A percentile compares a stretch with the other conserved stretches of the same genome.
Conservation (phyloP, 2,888 invertebrate species). For the Pammene fasciana region DNA sequence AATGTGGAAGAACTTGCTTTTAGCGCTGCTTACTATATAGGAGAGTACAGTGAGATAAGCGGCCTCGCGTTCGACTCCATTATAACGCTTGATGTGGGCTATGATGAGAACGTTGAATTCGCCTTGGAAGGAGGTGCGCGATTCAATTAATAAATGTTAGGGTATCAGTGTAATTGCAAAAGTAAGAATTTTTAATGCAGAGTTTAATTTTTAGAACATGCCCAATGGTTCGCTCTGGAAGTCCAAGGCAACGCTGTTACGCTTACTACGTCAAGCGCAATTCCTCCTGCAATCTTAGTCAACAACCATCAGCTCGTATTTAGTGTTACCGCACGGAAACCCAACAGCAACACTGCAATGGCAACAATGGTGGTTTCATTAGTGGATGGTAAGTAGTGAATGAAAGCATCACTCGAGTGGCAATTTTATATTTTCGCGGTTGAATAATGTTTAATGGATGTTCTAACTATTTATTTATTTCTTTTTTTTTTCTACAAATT, state of each 20-base stretch:
- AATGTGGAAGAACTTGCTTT: conserved; percentile 43
- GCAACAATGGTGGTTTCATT: conserved; percentile 50
- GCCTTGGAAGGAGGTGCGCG: conserved; percentile 49
- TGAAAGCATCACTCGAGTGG: too few species aligned
- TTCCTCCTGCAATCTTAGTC: conserved; percentile 49
- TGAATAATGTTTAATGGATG: too few species aligned
- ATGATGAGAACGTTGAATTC: conserved; percentile 49
- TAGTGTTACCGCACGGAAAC: conserved; percentile 46
- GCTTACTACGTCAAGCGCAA: conserved; percentile 43
- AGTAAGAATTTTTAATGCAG: not conserved
- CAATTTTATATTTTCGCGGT: not conserved
- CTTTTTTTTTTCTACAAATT: not conserved
- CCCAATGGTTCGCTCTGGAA: conserved; percentile 48
- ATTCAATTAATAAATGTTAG: too few species aligned
- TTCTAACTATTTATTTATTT: too few species aligned
- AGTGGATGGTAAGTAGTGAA: conserved; percentile 41
- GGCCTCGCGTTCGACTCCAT: conserved; percentile 45
- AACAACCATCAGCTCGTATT: conserved; percentile 52
- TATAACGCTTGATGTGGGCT: conserved; percentile 48
- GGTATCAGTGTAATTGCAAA: too few species aligned
- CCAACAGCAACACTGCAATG: conserved; percentile 45
- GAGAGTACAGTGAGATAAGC: conserved; percentile 44
- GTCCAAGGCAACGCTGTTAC: conserved; percentile 43
- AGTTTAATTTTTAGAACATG: conserved; percentile 43
- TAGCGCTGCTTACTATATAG: conserved; percentile 50